phyloP scores from a whole-genome alignment of 2,113 vertebrate species.

The Argyrosomus japonicus region DNA sequence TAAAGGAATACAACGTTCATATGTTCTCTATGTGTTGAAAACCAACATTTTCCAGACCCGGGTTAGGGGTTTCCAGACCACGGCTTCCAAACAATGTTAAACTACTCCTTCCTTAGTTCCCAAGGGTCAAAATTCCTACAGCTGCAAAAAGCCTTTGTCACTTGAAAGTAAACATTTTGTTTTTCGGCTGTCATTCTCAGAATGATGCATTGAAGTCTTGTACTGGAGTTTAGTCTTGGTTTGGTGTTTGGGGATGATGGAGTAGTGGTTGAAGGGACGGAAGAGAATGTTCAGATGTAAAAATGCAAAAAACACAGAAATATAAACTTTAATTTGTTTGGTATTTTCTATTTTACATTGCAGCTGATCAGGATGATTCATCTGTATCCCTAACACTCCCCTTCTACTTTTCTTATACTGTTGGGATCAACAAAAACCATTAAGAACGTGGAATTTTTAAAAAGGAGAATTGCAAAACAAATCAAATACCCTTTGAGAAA shows the following conservation, averaged over 20 bases:
- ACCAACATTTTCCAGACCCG: neutral
- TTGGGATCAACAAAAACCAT: neutral
- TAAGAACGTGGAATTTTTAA: neutral
- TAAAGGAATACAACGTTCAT: too few species aligned
- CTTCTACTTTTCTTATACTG: neutral
- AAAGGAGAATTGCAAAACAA: neutral
- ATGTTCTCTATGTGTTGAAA: too few species aligned
- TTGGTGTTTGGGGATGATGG: neutral
- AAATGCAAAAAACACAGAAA: neutral
- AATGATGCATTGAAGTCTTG: neutral
- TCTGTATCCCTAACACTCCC: neutral
- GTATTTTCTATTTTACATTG: neutral
- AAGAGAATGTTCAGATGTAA: neutral
- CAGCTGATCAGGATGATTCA: neutral
- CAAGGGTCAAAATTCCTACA: neutral
- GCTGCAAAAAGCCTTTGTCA: neutral
- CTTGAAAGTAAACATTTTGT: neutral
- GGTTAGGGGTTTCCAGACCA: too few species aligned
- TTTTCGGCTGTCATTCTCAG: neutral
- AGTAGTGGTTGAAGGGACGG: neutral
- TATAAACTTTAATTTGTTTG: too few species aligned
- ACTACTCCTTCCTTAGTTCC: neutral
- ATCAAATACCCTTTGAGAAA: conserved; percentile 7
- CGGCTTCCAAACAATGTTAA: neutral
- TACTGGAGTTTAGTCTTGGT: neutral